phyloP scores from a whole-genome alignment of 1,140 invertebrate genomes.

The Halyomorpha halys region DNA sequence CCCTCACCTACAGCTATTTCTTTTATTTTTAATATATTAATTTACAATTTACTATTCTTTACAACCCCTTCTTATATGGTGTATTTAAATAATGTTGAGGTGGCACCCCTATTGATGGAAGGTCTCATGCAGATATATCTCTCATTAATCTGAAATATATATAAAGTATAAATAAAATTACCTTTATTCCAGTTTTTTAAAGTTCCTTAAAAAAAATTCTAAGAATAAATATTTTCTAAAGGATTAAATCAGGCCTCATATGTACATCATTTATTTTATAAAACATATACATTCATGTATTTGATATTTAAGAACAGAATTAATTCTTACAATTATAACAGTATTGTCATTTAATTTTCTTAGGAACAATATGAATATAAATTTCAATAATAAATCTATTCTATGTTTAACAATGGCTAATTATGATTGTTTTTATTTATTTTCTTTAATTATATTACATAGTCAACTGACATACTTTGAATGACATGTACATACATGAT shows the following conservation, averaged over 20 bases:
- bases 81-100: too few relatives aligned
- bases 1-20: too few relatives aligned
- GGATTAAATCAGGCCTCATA: not conserved
- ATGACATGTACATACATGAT: not conserved
- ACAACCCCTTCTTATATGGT: too few relatives aligned
- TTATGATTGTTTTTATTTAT: constrained; percentile 8
- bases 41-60: too few relatives aligned
- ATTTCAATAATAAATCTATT: constrained; percentile 6
- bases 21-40: too few relatives aligned
- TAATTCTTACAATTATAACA: constrained; percentile 3
- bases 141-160: too few relatives aligned
- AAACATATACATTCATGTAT: constrained; percentile 15
- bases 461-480: not conserved
- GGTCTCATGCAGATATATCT: too few relatives aligned
- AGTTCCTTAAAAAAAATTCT: too few relatives aligned
- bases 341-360: constrained; percentile 18
- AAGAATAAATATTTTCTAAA: not conserved
- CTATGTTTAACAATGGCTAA: not conserved
- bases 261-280: constrained; percentile 3
- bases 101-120: too few relatives aligned
- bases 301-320: constrained; percentile 2
- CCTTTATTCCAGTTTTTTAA: too few relatives aligned
- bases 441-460: not conserved
- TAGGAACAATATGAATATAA: constrained; percentile 20
- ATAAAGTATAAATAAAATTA: too few relatives aligned